A percentile compares a stretch with the other conserved stretches of the same genome.
Conservation (phyloP, 2,113 vertebrate species). For the Corvus cornix region DNA sequence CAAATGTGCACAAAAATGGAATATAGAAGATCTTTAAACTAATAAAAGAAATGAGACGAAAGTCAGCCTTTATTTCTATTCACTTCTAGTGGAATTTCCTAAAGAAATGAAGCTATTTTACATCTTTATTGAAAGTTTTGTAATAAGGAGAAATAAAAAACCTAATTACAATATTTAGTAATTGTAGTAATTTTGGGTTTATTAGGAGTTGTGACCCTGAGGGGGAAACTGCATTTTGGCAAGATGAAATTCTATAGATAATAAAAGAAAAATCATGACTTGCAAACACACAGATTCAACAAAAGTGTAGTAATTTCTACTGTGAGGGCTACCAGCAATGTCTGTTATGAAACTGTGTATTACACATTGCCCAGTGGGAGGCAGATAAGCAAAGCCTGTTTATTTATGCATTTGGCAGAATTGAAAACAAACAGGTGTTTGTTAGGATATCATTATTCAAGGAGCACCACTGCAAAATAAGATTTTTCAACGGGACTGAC, state of each 20-base stretch:
- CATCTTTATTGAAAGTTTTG: background rate
- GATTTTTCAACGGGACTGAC: background rate
- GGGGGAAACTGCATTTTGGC: background rate
- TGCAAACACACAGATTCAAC: background rate
- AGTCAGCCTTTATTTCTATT: background rate
- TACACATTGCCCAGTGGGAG: conserved; percentile 13
- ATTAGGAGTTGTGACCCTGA: background rate
- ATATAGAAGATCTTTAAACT: background rate
- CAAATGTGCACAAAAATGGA: background rate
- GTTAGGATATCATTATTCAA: conserved; percentile 22
- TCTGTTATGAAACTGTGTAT: background rate
- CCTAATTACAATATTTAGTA: background rate
- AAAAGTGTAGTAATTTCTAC: background rate
- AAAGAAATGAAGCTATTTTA: background rate
- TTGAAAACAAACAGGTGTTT: conserved; percentile 39
- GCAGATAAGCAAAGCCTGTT: conserved; percentile 3
- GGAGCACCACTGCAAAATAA: background rate
- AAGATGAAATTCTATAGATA: background rate
- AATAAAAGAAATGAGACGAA: background rate
- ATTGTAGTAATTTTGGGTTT: background rate
- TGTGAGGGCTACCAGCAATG: background rate
- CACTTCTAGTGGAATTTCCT: background rate
- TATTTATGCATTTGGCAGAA: conserved; percentile 3
- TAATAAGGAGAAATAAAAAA: background rate
- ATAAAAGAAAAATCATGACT: background rate